phyloP scores from a whole-genome alignment of 2,113 vertebrate species.

The Nothoprocta pentlandii region DNA sequence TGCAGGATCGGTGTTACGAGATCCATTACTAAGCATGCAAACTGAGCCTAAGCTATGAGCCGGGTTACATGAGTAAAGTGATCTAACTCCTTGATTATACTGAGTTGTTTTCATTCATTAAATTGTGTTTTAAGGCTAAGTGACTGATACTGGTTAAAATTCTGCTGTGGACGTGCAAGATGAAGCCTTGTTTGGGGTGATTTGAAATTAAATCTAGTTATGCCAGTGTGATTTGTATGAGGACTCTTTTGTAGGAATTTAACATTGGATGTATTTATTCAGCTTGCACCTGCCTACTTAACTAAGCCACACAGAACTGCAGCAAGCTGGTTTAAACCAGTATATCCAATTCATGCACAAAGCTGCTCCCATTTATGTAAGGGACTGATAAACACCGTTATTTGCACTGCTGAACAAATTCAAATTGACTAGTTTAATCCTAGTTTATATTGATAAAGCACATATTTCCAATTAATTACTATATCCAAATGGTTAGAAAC shows the following conservation, averaged over 20 bases:
- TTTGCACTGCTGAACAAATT: neutral
- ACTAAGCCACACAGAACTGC: neutral
- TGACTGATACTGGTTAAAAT: neutral
- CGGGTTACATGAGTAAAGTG: neutral
- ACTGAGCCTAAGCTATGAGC: neutral
- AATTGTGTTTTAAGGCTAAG: neutral
- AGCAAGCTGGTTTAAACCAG: neutral
- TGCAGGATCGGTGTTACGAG: neutral
- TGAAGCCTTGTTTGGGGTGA: neutral
- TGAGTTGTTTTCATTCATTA: rapidly evolving
- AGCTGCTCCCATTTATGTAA: neutral
- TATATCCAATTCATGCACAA: neutral
- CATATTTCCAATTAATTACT: neutral
- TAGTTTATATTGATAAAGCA: neutral
- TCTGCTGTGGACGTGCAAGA: neutral
- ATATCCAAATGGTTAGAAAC: neutral
- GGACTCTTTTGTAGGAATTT: neutral
- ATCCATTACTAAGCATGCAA: neutral
- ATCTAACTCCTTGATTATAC: neutral
- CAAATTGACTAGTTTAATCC: neutral
- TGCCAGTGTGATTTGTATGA: neutral
- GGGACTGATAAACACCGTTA: neutral
- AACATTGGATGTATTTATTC: neutral
- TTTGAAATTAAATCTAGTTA: neutral
- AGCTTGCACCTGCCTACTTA: neutral